Percentiles rank a stretch among this genome's conserved stretches.
Conservation (phyloP, 1,140 invertebrate genomes). For the Penaeus chinensis region DNA sequence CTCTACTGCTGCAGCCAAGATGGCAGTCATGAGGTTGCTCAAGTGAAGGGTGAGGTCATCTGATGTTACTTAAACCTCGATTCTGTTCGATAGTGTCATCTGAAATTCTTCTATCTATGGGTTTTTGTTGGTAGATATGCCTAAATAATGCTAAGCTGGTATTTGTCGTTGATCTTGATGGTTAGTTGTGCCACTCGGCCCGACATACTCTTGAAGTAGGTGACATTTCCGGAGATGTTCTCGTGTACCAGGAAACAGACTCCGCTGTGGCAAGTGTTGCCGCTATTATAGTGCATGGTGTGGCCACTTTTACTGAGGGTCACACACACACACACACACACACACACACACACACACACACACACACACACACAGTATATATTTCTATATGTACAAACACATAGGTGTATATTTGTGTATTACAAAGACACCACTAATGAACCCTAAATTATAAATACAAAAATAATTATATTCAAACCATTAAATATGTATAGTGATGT, state of each 20-base stretch:
- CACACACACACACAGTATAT: no score
- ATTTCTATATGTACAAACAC: no score
- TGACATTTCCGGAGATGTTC: constrained; percentile 14
- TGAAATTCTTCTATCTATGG: not conserved
- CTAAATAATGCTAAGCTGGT: not conserved
- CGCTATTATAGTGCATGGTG: not conserved
- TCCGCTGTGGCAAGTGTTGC: not conserved
- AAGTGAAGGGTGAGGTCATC: not conserved
- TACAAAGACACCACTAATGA: no score
- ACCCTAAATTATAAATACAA: no score
- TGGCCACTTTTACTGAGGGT: not conserved
- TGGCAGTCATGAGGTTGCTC: not conserved
- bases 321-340: no score
- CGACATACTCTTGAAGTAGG: not conserved
- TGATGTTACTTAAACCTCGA: not conserved
- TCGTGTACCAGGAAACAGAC: not conserved
- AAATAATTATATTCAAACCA: not conserved
- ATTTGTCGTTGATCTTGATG: constrained; percentile 10
- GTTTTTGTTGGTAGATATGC: no score
- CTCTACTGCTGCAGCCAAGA: not conserved
- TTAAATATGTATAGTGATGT: constrained; percentile 62
- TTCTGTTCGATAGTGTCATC: not conserved
- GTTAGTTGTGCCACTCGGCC: not conserved
- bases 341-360: no score
- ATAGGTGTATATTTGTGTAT: no score